These are phyloP conservation scores for Hypena proboscidalis DNA, from an alignment of 2,888 invertebrate genomes.

Conservation along the genomic window DNA sequence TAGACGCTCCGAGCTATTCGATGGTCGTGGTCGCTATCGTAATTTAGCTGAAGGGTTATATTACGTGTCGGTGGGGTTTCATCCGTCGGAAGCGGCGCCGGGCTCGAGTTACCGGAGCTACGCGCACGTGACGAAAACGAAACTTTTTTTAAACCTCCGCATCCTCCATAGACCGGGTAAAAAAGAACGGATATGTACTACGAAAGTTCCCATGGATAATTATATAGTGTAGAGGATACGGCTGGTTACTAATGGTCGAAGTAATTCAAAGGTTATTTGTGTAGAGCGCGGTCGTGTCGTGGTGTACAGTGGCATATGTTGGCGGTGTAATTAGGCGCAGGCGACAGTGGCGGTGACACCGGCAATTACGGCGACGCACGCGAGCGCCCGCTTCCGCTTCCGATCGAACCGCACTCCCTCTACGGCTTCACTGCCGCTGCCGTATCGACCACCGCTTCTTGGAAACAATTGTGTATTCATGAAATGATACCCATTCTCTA, in stretches of 20 bases:
- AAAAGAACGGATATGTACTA: conserved; percentile 53
- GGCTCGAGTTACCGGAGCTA: conserved; percentile 60
- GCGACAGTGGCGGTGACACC: conserved; percentile 65
- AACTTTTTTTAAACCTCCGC: conserved; percentile 62
- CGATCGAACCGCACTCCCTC: conserved; percentile 61
- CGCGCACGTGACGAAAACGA: conserved; percentile 66
- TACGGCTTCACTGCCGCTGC: conserved; percentile 58
- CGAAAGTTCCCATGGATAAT: conserved; percentile 35
- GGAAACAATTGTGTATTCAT: background rate
- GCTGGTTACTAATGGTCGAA: conserved; percentile 7
- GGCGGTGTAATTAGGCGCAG: conserved; percentile 54
- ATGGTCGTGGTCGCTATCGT: conserved; percentile 25
- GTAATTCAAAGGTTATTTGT: conserved; percentile 7
- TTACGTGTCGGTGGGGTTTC: conserved; percentile 60
- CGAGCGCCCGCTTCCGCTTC: conserved; percentile 75
- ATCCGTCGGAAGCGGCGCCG: conserved; percentile 72
- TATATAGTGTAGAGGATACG: conserved; percentile 9
- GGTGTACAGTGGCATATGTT: conserved; percentile 55
- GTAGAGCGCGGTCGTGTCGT: background rate
- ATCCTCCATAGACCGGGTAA: conserved; percentile 53
- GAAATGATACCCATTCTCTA: background rate
- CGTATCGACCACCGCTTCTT: conserved; percentile 21
- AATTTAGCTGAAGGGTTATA: conserved; percentile 41
- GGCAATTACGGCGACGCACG: conserved; percentile 71
- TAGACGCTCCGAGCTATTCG: conserved; percentile 7